These are phyloP conservation scores for Apostichopus leukothele DNA, from an alignment of 53 echinoderm and acorn worm genomes.

Conservation along the genomic window DNA sequence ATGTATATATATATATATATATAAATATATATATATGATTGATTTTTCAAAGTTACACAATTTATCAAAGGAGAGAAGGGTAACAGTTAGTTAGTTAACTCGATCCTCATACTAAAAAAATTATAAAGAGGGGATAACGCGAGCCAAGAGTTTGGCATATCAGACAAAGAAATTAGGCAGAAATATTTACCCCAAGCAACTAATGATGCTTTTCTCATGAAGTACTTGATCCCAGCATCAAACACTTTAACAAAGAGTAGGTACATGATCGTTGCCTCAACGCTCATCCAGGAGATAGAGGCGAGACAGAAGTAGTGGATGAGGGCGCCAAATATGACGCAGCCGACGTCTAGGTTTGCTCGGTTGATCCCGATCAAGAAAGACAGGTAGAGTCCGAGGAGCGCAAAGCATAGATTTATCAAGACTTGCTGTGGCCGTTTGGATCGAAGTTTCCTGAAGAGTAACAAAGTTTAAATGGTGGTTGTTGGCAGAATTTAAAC, in stretches of 20 bases:
- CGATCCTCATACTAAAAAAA: too few relatives aligned
- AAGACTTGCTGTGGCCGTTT: conserved; percentile 78
- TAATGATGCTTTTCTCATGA: conserved; percentile 51
- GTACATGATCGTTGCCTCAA: conserved; percentile 10
- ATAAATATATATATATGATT: too few relatives aligned
- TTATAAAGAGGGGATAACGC: too few relatives aligned
- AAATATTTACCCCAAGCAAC: conserved; percentile 72
- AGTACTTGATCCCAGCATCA: background rate
- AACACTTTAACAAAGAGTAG: conserved; percentile 20
- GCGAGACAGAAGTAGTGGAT: conserved; percentile 80
- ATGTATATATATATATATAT: too few relatives aligned
- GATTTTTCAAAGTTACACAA: too few relatives aligned
- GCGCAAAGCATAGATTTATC: conserved; percentile 61
- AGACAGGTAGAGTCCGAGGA: conserved; percentile 65
- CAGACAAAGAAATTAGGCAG: too few relatives aligned
- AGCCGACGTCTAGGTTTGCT: conserved; percentile 39
- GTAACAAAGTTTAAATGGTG: background rate
- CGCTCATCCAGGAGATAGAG: conserved; percentile 20
- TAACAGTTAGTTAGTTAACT: too few relatives aligned
- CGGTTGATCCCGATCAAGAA: conserved; percentile 73
- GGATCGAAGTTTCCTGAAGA: conserved; percentile 64
- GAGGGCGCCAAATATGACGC: conserved; percentile 64
- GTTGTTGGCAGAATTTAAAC: too few relatives aligned
- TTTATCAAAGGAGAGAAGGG: too few relatives aligned
- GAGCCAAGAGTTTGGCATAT: too few relatives aligned